These are phyloP conservation scores for Gambusia holbrooki DNA, from an alignment of 2,113 vertebrate genomes.

Conservation along the genomic window DNA sequence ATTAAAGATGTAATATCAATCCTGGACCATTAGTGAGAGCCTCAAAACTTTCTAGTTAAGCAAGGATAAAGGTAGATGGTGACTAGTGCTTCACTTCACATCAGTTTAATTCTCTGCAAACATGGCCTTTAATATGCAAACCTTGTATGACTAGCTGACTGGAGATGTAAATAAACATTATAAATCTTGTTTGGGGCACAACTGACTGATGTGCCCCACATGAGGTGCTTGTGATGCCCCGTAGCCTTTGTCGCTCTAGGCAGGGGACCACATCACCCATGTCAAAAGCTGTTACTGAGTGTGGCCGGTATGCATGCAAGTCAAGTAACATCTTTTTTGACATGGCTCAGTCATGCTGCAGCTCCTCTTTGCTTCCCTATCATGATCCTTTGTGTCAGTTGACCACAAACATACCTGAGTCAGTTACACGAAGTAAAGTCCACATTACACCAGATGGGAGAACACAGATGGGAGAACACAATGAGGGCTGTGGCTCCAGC, in stretches of 20 bases:
- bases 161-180: background rate
- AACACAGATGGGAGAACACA: conserved; percentile 17
- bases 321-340: conserved; percentile 16
- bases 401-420: conserved; percentile 32
- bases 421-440: conserved; percentile 27
- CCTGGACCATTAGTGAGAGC: background rate
- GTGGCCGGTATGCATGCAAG: conserved; percentile 13
- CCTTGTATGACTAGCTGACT: background rate
- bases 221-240: too few species aligned
- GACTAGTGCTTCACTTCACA: background rate
- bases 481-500: background rate
- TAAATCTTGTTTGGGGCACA: background rate
- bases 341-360: conserved; percentile 7
- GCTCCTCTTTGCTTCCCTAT: conserved; percentile 19
- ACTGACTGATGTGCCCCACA: background rate
- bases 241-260: too few species aligned
- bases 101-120: background rate
- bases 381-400: conserved; percentile 34
- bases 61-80: background rate
- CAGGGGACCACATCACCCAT: background rate
- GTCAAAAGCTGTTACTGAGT: background rate
- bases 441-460: conserved; percentile 4
- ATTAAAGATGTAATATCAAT: too few species aligned
- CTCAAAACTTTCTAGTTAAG: background rate
- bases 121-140: background rate